These are phyloP conservation scores for Ambastaia sidthimunki DNA, from an alignment of 2,797 vertebrate genomes.

Conservation along the genomic window DNA sequence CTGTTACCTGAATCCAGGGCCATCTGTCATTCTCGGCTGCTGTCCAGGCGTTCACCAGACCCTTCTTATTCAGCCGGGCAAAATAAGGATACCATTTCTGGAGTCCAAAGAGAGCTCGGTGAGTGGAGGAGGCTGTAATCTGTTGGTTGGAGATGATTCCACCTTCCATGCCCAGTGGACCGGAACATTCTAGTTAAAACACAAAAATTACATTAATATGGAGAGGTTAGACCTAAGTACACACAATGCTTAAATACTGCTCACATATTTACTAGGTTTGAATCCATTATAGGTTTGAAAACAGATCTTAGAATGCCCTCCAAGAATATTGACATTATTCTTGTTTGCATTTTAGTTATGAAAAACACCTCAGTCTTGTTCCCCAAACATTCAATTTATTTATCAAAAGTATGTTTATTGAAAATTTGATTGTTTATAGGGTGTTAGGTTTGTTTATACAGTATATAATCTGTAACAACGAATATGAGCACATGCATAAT, in stretches of 20 bases:
- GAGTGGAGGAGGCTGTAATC: conserved; percentile 97
- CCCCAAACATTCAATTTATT: not conserved
- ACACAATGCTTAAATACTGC: not conserved
- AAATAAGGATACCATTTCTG: conserved; percentile 99
- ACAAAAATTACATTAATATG: conserved; percentile 13
- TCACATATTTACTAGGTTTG: not conserved
- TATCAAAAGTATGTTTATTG: not conserved
- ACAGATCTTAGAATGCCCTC: not conserved
- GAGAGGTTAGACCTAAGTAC: not conserved
- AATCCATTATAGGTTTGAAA: not conserved
- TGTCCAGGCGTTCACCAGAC: conserved; percentile 98
- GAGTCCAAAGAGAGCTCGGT: conserved; percentile 95
- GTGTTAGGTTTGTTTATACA: not conserved
- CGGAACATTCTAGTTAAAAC: conserved; percentile 86
- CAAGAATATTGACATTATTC: not conserved
- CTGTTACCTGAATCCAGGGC: conserved; percentile 99
- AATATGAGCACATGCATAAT: not conserved
- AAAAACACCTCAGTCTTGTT: not conserved
- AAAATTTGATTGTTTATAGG: not conserved
- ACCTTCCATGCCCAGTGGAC: conserved; percentile 95
- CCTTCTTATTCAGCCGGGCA: conserved; percentile 96
- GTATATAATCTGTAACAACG: not conserved
- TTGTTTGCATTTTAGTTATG: not conserved
- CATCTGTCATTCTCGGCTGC: conserved; percentile 99
- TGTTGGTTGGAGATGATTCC: conserved; percentile 99